Evolutionary conservation across 2,113 vertebrate genomes (phyloP), one percentile per base, ranked within the genome.

Genomic region (Tetrax tetrax): DNA sequence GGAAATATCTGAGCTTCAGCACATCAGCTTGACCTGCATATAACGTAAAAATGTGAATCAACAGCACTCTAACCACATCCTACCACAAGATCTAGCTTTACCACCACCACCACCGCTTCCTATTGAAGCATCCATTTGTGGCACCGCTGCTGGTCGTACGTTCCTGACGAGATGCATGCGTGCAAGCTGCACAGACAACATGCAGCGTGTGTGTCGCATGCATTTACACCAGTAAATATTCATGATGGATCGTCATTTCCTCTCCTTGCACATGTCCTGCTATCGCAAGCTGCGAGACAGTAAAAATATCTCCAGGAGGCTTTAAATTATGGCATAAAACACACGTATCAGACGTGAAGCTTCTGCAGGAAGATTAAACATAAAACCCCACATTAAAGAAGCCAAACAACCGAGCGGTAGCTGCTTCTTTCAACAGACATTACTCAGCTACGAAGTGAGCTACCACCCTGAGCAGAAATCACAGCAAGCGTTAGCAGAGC

Each of bases 31-130:
- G 69, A 95, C 86, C 90, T 92, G 84, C 13, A 57, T 12, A 25
- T 31, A 59, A 82, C 16, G 72, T 14, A 77, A 66, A 93, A 89
- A 57, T 7, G 50, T 83, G 93, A 95, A 95, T 70, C 79, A 74
- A 88, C 71, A 91, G 84, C 84, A 27, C 80, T 38, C 54, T 86
- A 76, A 82, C 97, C 97, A 96, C 97, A 96, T 97, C 96, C 96
- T 95, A 83, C 94, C 94, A 4, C 91, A 74, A 80, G 38, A n/a
- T 27, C 82, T 61, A 70, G 79, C 70, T 76, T 74, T 16, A 22
- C 87, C 92, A 33, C 87, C 7, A 2, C 57, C 43, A 5, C 88
- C 60, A 3, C 92, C 10, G 38, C 70, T 96, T 97, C 96, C 97
- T 93, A 85, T 45, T 17, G 87, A 50, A 92, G 64, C n/a, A 33